Base-by-base conservation (phyloP, 1,140 invertebrate species). In the Drosophila parabipectinata region DNA sequence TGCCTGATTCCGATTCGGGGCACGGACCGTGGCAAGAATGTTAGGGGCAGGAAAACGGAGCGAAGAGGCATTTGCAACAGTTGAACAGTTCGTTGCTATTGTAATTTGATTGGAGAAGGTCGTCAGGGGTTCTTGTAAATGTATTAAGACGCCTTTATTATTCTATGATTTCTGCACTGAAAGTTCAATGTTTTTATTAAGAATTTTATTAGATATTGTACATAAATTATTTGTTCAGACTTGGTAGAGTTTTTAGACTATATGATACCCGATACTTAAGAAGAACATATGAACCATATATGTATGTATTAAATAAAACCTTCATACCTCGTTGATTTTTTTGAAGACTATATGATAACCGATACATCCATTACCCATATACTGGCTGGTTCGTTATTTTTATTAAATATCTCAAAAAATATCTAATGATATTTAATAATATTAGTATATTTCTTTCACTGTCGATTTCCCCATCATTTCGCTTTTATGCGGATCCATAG, bases 61-160 rank as follows among this genome's bases (percentile, higher is more conserved):
- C 32, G 56, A 4, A 9, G n/a, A 61, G 41, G 58, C 60, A 67
- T 76, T 84, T 77, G 69, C 66, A 78, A 82, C 77, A 78, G 66
- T 72, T 77, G 68, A 81, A 63, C 74, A 68, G 51, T 71, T 79
- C 60, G 63, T 72, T 79, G 82, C 62, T 52, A 21, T 45, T 69
- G 60, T 79, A 88, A 83, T 82, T 73, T 79, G 63, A 87, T 79
- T 79, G 72, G 14, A 32, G n/a, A 26, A 12, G 45, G 26, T 6
- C 21, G 6, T 9, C 21, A 2, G 24, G 2, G 15, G 7, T 9
- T 6, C 30, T 63, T 53, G 21, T 72, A 72, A 76, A 67, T 72
- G 66, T 54, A 45, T 78, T 64, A 54, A 51, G 10, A 45, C 30
- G n/a, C 21, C 39, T 47, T 37, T 47, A 9, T 37, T 9, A 1